Evolutionary conservation across 2,113 vertebrate species (phyloP).

Genomic region (Vulpes ferrilata): DNA sequence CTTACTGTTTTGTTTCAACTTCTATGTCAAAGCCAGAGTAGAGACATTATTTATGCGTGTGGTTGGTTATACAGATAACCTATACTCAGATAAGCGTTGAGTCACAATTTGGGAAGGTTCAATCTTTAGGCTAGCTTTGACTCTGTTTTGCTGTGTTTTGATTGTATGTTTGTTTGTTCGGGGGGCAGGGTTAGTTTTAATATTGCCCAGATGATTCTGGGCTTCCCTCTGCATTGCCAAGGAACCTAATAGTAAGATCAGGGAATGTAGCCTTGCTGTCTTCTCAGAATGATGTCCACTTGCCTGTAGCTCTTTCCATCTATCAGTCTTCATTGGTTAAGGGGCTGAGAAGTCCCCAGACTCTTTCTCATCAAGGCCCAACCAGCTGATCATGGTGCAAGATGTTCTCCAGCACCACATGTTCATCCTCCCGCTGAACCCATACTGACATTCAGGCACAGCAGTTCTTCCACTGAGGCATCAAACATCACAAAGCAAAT

Average conservation of each 20-base stretch:
- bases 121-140: not conserved
- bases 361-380: not conserved
- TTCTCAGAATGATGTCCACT: not conserved
- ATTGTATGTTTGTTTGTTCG: not conserved
- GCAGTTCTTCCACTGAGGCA: not conserved
- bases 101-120: not conserved
- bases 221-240: not conserved
- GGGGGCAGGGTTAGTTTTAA: not conserved
- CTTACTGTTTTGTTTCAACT: not conserved
- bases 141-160: not conserved
- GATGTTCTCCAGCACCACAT: not conserved
- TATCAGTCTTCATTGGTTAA: not conserved
- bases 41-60: not conserved
- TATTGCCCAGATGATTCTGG: not conserved
- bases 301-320: not conserved
- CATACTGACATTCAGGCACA: not conserved
- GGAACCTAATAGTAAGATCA: not conserved
- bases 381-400: not conserved
- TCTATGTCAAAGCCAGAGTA: not conserved
- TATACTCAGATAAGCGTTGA: not conserved
- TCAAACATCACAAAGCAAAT: not conserved
- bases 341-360: not conserved
- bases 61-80: rapidly evolving
- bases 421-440: not conserved
- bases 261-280: not conserved